These are phyloP conservation scores for Hydractinia symbiolongicarpus DNA, from an alignment of 30 jellyfish, hydroid and myxozoan genomes.

Conservation along the genomic window DNA sequence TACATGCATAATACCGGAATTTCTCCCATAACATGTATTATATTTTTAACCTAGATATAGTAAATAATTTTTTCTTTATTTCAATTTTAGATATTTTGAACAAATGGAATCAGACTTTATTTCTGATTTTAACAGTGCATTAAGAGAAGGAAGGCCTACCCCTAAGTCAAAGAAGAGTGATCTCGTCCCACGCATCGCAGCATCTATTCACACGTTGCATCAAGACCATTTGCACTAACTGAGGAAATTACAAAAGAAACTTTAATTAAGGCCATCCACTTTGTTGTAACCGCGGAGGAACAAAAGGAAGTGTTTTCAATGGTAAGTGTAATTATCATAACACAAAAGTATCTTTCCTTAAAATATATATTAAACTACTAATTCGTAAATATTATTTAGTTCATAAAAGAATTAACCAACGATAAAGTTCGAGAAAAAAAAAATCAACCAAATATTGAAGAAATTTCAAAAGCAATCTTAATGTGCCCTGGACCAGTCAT, in stretches of 20 bases:
- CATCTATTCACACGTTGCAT: background rate
- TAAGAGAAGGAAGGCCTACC: background rate
- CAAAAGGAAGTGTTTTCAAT: background rate
- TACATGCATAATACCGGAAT: no score
- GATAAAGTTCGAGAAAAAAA: background rate
- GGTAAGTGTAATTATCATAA: no score
- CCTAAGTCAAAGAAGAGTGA: background rate
- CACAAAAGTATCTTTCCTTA: background rate
- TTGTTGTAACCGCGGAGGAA: background rate
- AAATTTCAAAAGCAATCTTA: background rate
- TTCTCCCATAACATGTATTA: no score
- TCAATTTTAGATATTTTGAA: no score
- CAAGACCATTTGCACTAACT: no score
- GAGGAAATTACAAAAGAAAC: background rate
- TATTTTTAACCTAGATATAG: no score
- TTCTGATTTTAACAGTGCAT: background rate
- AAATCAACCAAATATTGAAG: background rate
- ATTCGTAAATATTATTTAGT: background rate
- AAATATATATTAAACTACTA: no score
- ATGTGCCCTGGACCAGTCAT: conserved; percentile 4
- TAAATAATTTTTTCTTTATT: no score
- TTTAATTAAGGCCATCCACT: background rate
- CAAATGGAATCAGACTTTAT: conserved; percentile 5
- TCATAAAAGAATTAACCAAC: background rate
- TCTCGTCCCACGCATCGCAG: no score